These are phyloP conservation scores for Hirundichthys speculiger DNA, from an alignment of 2,113 vertebrate genomes.

Conservation along the genomic window DNA sequence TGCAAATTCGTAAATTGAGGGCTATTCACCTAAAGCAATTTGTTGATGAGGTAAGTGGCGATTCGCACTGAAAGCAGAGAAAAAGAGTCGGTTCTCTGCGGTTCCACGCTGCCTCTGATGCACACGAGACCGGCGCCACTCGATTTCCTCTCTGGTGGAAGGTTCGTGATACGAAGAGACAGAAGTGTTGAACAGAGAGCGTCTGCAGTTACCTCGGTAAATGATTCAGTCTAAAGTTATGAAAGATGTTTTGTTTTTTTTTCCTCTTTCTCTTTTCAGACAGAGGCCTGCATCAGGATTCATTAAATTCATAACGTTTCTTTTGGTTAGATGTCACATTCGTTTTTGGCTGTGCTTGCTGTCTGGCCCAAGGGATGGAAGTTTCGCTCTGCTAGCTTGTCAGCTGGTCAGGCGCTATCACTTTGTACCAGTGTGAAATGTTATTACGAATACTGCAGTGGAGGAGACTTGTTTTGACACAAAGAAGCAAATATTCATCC, in stretches of 20 bases:
- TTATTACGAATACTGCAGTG: no score
- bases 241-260: neutral
- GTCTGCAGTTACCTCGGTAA: slow-evolving; percentile 4
- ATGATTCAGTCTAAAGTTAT: slow-evolving; percentile 4
- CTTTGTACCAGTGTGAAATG: no score
- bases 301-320: neutral
- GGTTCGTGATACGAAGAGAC: slow-evolving; percentile 23
- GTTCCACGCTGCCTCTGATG: slow-evolving; percentile 26
- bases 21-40: slow-evolving; percentile 73
- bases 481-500: neutral
- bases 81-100: slow-evolving; percentile 23
- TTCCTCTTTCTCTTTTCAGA: slow-evolving; percentile 2
- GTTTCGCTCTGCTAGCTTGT: neutral
- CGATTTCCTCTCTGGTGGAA: slow-evolving; percentile 16
- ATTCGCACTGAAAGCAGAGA: slow-evolving; percentile 42
- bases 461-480: neutral
- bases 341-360: neutral
- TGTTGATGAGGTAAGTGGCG: slow-evolving; percentile 72
- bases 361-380: neutral
- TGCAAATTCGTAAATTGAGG: slow-evolving; percentile 71
- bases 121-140: slow-evolving; percentile 14
- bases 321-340: neutral
- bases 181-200: slow-evolving; percentile 19
- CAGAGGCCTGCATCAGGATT: slow-evolving; percentile 7
- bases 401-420: neutral